Evolutionary conservation across 2,888 invertebrate species (phyloP).

Genomic region (Steinernema scapterisci): DNA sequence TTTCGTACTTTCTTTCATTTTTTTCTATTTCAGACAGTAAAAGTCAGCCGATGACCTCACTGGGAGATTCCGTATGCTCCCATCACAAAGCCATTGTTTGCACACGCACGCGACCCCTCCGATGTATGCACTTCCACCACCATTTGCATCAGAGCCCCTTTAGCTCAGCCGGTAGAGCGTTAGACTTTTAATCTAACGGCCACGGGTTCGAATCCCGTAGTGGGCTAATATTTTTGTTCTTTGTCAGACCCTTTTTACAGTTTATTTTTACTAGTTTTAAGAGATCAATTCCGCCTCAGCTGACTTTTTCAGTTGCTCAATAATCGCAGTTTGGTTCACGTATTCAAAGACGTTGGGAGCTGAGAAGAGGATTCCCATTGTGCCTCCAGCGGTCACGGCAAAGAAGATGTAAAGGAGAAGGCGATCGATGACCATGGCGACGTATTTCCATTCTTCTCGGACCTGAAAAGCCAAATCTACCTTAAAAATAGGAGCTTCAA

Average conservation of each 20-base stretch:
- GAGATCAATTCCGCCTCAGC: constrained; percentile 47
- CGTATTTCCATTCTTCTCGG: constrained; percentile 71
- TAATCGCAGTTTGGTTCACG: constrained; percentile 63
- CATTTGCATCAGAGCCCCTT: too few species aligned
- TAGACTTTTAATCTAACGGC: too few species aligned
- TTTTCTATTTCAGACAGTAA: too few species aligned
- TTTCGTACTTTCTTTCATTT: too few species aligned
- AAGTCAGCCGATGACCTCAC: too few species aligned
- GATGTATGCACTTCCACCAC: too few species aligned
- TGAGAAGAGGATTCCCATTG: constrained; percentile 69
- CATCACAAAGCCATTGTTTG: too few species aligned
- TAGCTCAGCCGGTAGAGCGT: too few species aligned
- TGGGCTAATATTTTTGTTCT: too few species aligned
- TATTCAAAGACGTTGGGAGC: constrained; percentile 71
- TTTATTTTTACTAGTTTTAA: constrained; percentile 3
- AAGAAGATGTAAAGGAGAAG: constrained; percentile 71
- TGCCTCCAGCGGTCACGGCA: constrained; percentile 68
- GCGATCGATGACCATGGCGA: constrained; percentile 71
- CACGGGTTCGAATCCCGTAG: too few species aligned
- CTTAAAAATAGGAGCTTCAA: not conserved
- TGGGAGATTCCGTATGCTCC: too few species aligned
- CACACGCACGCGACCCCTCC: too few species aligned
- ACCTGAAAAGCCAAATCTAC: constrained; percentile 62
- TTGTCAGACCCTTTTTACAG: not conserved
- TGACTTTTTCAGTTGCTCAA: constrained; percentile 46